Evolutionary conservation across 2,113 vertebrate species (phyloP).

Genomic region (Engraulis encrasicolus): DNA sequence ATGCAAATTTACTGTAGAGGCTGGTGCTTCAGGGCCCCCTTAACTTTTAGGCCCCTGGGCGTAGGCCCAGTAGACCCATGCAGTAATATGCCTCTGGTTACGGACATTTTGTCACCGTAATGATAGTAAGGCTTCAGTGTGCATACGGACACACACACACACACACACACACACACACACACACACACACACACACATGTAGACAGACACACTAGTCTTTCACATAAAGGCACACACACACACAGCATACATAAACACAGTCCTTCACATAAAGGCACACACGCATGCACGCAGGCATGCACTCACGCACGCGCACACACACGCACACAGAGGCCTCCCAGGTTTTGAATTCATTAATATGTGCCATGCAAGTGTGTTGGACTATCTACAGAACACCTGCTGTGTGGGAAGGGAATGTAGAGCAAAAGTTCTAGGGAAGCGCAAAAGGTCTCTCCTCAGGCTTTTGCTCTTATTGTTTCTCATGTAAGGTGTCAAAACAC

Average conservation of each 20-base stretch:
- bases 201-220: too few relatives aligned
- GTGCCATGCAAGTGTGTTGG: neutral
- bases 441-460: neutral
- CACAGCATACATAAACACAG: neutral
- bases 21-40: too few relatives aligned
- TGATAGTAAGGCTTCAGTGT: too few relatives aligned
- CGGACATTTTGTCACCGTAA: too few relatives aligned
- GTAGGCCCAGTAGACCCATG: too few relatives aligned
- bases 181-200: too few relatives aligned
- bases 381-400: neutral
- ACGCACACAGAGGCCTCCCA: neutral
- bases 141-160: neutral
- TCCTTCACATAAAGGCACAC: too few relatives aligned
- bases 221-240: neutral
- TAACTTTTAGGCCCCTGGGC: too few relatives aligned
- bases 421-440: neutral
- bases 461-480: neutral
- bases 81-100: too few relatives aligned
- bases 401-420: neutral
- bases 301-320: neutral
- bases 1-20: too few relatives aligned
- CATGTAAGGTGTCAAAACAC: neutral
- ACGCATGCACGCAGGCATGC: neutral
- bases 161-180: too few relatives aligned
- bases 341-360: neutral